Percentiles rank a stretch among this genome's conserved stretches.
Evolutionary conservation across 2,797 vertebrate genomes (phyloP).

Genomic region (Pseudomugil gertrudae): DNA sequence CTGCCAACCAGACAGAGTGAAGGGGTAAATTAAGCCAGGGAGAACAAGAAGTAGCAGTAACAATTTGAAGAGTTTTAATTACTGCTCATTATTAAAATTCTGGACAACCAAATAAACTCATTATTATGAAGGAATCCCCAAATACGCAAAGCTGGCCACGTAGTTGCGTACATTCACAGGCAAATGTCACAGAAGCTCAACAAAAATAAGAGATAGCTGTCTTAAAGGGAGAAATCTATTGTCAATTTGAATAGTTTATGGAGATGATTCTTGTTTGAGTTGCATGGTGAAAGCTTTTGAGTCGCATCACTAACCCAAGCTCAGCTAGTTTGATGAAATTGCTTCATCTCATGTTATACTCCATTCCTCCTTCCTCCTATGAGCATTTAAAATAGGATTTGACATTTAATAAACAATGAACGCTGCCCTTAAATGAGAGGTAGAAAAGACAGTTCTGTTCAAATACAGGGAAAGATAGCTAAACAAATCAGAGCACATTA

Average conservation of each 20-base stretch:
- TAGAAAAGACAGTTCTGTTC: background rate
- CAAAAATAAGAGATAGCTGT: conserved; percentile 50
- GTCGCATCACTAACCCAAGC: conserved; percentile 64
- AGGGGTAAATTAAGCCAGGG: conserved; percentile 44
- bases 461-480: background rate
- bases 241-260: conserved; percentile 69
- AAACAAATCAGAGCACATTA: conserved; percentile 11
- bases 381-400: conserved; percentile 38
- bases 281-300: conserved; percentile 69
- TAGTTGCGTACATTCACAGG: too few species aligned
- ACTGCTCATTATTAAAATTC: conserved; percentile 44
- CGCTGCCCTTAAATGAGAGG: background rate
- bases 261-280: conserved; percentile 71
- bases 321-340: conserved; percentile 50
- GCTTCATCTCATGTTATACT: conserved; percentile 60
- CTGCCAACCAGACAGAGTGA: conserved; percentile 48
- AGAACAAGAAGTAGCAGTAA: conserved; percentile 61
- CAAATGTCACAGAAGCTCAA: conserved; percentile 24
- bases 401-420: conserved; percentile 2
- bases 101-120: conserved; percentile 49
- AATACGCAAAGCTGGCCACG: too few species aligned
- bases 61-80: conserved; percentile 57
- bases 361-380: conserved; percentile 45
- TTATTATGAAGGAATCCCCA: conserved; percentile 35
- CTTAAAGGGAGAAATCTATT: conserved; percentile 50